These are phyloP conservation scores for Oncorhynchus clarkii DNA, from an alignment of 2,113 vertebrate genomes.

Conservation along the genomic window DNA sequence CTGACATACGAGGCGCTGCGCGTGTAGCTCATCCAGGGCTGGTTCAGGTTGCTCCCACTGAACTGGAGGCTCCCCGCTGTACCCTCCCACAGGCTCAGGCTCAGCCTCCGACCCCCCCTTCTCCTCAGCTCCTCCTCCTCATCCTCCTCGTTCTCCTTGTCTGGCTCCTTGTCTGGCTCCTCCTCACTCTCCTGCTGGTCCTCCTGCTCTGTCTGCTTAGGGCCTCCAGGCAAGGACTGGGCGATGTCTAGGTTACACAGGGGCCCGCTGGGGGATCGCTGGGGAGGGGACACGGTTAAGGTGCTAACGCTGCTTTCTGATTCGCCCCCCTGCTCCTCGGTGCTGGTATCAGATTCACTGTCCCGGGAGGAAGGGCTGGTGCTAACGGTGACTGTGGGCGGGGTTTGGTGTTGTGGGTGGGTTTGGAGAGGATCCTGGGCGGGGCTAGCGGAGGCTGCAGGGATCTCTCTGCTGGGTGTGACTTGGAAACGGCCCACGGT, in stretches of 20 bases:
- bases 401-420: constrained; percentile 9
- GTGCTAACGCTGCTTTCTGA: constrained; percentile 47
- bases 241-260: constrained; percentile 37
- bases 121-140: constrained; percentile 37
- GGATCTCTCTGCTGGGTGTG: constrained; percentile 61
- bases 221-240: not conserved
- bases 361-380: constrained; percentile 14
- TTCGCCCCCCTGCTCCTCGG: constrained; percentile 38
- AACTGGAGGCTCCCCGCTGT: constrained; percentile 13
- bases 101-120: constrained; percentile 26
- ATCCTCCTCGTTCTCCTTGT: constrained; percentile 14
- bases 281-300: not conserved
- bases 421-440: not conserved
- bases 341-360: constrained; percentile 50
- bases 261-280: not conserved
- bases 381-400: constrained; percentile 20
- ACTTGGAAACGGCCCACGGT: constrained; percentile 88
- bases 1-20: constrained; percentile 74
- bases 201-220: not conserved
- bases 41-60: constrained; percentile 57
- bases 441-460: not conserved
- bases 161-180: constrained; percentile 1
- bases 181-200: not conserved
- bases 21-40: constrained; percentile 75
- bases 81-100: constrained; percentile 60